Percentiles rank a stretch among this genome's conserved stretches.
phyloP scores from a whole-genome alignment of 1,140 invertebrate genomes.

The Calycopis cecrops region DNA sequence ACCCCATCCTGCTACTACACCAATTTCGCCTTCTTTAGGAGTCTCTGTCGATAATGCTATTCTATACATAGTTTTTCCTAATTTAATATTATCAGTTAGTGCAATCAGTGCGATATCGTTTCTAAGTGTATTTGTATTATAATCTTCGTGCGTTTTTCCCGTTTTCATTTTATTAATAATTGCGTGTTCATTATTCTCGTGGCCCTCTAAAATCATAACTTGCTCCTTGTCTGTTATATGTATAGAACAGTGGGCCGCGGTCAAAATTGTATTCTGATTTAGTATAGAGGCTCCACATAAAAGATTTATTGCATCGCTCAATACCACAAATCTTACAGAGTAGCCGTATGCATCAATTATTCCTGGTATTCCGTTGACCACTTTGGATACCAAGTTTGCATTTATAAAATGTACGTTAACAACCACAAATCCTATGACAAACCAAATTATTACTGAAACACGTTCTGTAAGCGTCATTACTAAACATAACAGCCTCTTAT shows the following conservation, averaged over 20 bases:
- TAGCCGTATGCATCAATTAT: not conserved
- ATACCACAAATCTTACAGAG: not conserved
- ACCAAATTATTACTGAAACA: too few relatives aligned
- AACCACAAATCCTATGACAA: too few relatives aligned
- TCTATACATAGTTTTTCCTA: not conserved
- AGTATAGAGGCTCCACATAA: constrained; percentile 9
- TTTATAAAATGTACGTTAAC: too few relatives aligned
- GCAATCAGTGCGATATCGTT: constrained; percentile 1
- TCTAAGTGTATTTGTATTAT: not conserved
- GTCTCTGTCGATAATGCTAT: not conserved
- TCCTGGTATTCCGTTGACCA: not conserved
- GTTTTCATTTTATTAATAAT: too few relatives aligned
- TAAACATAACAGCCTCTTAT: too few relatives aligned
- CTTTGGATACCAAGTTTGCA: too few relatives aligned
- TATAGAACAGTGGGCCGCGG: constrained; percentile 11
- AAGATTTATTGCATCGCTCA: not conserved
- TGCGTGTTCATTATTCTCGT: too few relatives aligned
- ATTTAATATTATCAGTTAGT: not conserved
- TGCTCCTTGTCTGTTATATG: not conserved
- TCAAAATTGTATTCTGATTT: constrained; percentile 2
- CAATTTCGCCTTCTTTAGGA: not conserved
- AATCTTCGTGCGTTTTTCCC: not conserved
- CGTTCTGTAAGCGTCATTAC: too few relatives aligned
- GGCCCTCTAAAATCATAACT: too few relatives aligned
- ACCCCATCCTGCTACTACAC: constrained; percentile 7